Base-by-base conservation (phyloP, 2,113 vertebrate genomes). In the Mastomys coucha region DNA sequence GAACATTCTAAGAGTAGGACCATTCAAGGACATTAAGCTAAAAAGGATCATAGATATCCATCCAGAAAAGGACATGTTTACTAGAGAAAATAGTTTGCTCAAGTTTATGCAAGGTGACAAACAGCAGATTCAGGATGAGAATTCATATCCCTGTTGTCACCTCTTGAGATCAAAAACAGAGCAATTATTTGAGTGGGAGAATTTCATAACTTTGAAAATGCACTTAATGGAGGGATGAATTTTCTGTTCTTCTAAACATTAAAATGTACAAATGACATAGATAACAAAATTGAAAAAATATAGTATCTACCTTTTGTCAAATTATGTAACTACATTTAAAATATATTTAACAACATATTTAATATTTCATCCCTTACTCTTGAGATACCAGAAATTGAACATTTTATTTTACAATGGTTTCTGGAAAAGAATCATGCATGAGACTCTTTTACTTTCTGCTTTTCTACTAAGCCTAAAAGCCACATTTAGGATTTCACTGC, bases 131-230 rank as follows among this genome's bases (percentile, higher is more conserved):
- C 20, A 13, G 67, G 2, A 42, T 53, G 31, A 78, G 12, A 94
- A 86, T 39, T 84, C 28, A 88, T 65, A 14, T 69, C 24, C 70
- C 24, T 82, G 42, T 58, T 24, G 60, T 6, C 6, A n/a, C 72
- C 3, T 63, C 72, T 51, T 89, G 69, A 77, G 4, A 80, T 26
- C 36, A 80, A 36, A 36, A 16, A 2, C 33, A 90, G 7, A 42
- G 5, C 19, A 95, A 78, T 88, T 72, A 89, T 82, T 77, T 91
- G 33, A 73, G 19, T 7, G 2, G 0, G 14, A 49, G 19, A 58
- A 10, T 76, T 81, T 91, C 16, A 28, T 92, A 20, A 77, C 58
- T 67, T 90, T 49, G 9, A 91, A 97, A 95, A 94, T 51, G 4
- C n/a, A n/a, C 28, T 53, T 85, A 11, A 17, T 31, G 1, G 75